These are phyloP conservation scores for Triplophysa bombifrons DNA, from an alignment of 2,797 vertebrate species.

Conservation along the genomic window DNA sequence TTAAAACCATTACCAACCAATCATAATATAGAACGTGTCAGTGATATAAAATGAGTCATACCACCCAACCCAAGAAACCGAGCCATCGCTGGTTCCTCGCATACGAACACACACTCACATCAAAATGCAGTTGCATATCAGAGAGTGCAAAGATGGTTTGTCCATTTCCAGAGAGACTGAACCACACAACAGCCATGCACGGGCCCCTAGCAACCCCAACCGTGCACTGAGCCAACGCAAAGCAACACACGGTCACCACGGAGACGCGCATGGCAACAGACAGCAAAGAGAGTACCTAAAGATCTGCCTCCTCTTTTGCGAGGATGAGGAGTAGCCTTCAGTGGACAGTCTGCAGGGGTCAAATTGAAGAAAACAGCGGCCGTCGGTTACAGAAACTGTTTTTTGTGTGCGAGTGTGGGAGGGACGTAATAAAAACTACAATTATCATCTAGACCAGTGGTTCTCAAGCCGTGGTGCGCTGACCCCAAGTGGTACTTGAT, in stretches of 20 bases:
- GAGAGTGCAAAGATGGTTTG: conserved; percentile 40
- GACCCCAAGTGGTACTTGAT: too few relatives aligned
- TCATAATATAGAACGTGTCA: neutral
- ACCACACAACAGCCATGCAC: conserved; percentile 87
- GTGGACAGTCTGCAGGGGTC: conserved; percentile 92
- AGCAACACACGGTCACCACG: conserved; percentile 79
- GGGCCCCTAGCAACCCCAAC: conserved; percentile 67
- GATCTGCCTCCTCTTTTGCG: conserved; percentile 93
- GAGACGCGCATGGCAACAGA: conserved; percentile 79
- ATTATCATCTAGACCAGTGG: neutral
- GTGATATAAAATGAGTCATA: conserved; percentile 8
- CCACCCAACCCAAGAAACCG: neutral
- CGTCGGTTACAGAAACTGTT: conserved; percentile 70
- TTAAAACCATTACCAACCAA: neutral
- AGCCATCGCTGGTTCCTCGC: neutral
- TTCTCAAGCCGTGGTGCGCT: too few relatives aligned
- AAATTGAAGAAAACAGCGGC: conserved; percentile 69
- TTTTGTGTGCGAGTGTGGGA: neutral
- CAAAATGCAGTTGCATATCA: conserved; percentile 49
- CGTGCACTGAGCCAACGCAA: conserved; percentile 74
- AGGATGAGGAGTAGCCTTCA: conserved; percentile 93
- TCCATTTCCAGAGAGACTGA: conserved; percentile 27
- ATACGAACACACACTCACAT: conserved; percentile 16
- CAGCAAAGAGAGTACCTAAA: conserved; percentile 87
- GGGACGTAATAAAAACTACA: neutral